Evolutionary conservation across 2,888 invertebrate genomes (phyloP).

Genomic region (Chrysolina americana): DNA sequence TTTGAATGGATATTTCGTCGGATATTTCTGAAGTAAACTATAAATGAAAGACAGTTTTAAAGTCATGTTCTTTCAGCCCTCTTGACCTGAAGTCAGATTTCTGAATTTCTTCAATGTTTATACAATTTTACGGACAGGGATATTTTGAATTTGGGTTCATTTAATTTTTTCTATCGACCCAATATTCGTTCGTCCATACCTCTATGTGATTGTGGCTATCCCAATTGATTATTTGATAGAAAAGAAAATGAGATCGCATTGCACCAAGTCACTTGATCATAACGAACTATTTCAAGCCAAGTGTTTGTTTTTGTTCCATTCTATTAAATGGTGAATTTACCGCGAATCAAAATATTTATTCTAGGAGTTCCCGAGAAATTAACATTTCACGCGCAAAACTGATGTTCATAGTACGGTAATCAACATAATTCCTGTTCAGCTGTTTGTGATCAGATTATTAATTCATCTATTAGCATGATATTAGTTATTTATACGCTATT

Average conservation of each 20-base stretch:
- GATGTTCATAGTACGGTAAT: background rate
- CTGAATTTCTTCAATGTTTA: no score
- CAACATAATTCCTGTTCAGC: background rate
- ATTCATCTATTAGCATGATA: background rate
- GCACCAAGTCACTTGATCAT: background rate
- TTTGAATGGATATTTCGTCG: no score
- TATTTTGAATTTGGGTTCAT: no score
- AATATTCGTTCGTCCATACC: no score
- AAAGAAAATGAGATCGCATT: background rate
- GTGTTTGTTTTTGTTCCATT: background rate
- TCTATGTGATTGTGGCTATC: no score
- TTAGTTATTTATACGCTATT: background rate
- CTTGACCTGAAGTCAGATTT: no score
- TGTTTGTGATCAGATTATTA: conserved; percentile 8
- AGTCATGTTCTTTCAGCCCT: no score
- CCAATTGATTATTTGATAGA: background rate
- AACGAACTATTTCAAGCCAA: background rate
- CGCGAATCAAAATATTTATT: background rate
- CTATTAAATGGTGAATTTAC: background rate
- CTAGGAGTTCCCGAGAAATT: conserved; percentile 9
- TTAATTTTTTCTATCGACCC: no score
- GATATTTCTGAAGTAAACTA: no score
- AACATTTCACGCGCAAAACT: conserved; percentile 10
- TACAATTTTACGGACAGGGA: no score
- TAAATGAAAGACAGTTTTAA: no score